phyloP scores from a whole-genome alignment of 2,797 vertebrate genomes.

The Girardinus metallicus region DNA sequence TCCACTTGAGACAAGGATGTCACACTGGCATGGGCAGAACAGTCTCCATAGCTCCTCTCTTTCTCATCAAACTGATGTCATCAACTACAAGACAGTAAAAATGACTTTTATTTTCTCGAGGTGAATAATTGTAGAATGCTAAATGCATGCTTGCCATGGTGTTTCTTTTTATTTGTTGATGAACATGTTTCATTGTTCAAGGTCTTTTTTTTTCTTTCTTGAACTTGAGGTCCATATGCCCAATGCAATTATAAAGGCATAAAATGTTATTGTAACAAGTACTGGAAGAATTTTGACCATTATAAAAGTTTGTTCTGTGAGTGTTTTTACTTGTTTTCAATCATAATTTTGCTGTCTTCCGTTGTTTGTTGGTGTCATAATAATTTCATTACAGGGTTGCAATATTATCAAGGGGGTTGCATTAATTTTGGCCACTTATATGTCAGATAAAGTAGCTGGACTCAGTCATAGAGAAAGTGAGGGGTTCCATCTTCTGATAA shows the following conservation, averaged over 20 bases:
- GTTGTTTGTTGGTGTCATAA: background rate
- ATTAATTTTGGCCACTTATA: background rate
- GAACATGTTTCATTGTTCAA: background rate
- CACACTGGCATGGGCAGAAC: slow-evolving; percentile 53
- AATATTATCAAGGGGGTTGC: background rate
- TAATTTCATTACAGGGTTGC: background rate
- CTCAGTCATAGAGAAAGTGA: no score
- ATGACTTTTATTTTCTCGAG: slow-evolving; percentile 21
- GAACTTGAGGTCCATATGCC: no score
- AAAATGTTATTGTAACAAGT: background rate
- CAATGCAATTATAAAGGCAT: background rate
- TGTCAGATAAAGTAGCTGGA: background rate
- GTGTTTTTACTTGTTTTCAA: background rate
- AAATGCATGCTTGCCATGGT: slow-evolving; percentile 1
- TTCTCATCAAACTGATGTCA: slow-evolving; percentile 15
- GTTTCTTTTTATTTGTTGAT: background rate
- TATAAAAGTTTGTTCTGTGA: background rate
- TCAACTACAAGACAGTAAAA: slow-evolving; percentile 22
- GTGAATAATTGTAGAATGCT: slow-evolving; percentile 17
- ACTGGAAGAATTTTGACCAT: background rate
- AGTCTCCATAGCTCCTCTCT: slow-evolving; percentile 21
- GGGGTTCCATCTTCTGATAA: no score
- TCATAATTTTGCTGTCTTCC: background rate
- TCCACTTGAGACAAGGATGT: slow-evolving; percentile 70
- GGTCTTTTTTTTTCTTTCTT: background rate